Evolutionary conservation across 2,797 vertebrate species (phyloP), one percentile per base, ranked within the genome.

Genomic region (Karalla daura): DNA sequence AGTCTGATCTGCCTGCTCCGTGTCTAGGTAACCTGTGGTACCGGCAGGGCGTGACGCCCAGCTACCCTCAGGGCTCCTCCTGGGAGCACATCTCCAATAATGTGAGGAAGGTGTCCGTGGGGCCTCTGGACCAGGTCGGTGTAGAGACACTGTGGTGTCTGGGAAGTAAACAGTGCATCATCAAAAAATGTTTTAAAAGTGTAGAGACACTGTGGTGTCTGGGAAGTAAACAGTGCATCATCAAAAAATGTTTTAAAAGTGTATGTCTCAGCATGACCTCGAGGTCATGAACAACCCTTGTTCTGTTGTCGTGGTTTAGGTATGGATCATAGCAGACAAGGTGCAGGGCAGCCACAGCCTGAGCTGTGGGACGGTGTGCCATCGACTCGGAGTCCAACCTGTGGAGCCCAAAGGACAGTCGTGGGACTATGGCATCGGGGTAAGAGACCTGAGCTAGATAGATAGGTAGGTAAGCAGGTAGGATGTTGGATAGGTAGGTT

Each of bases 391-490:
- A 0, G 94, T 98, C 41, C 96, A 94, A 45, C 96, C 97, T 0
- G 72, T 90, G 79, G 92, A 96, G 41, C 96, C 96, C 0, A 96
- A 94, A 66, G 98, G 98, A 36, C 91, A 93, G 62, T 93, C 95
- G 0, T 99, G 98, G 98, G 98, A 99, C 84, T 99, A 98, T 0
- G 98, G 98, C 11, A 99, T 99, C 0, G 98, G 98, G 94, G 98
- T 99, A 81, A 94, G 83, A 7, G 56, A 28, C n/a, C n/a, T n/a
- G n/a, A n/a, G n/a, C n/a, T n/a, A n/a, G n/a, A n/a, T n/a, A n/a
- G n/a, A n/a, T n/a, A n/a, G n/a, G n/a, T n/a, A n/a, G n/a, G n/a
- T n/a, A n/a, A n/a, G n/a, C n/a, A n/a, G n/a, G n/a, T n/a, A n/a
- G n/a, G n/a, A n/a, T n/a, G n/a, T n/a, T n/a, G n/a, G n/a, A n/a